Evolutionary conservation across 2,888 invertebrate species (phyloP), one percentile per base, ranked within the genome.

Genomic region (Torymus aiolomorphi): DNA sequence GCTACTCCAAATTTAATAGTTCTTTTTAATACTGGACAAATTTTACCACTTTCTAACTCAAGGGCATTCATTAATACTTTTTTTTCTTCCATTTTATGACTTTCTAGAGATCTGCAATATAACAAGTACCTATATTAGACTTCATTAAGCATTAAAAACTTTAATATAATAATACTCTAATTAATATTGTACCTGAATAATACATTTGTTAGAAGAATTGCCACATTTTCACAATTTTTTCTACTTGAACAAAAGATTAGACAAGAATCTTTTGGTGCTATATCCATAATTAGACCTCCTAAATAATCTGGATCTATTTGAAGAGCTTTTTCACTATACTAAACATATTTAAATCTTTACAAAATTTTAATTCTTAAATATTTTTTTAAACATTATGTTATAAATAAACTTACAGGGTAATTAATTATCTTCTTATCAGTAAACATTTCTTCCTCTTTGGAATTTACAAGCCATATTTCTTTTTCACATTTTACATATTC

Each of bases 221-320:
- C 96, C 0, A 98, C 96, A 91, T 96, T 97, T 91, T 98, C 97
- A 88, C 97, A 97, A 91, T 96, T 97, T 86, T 95, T 94, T 88
- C 96, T 96, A 1, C 96, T 95, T 16, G 97, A 93, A 89, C 98
- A 98, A 92, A 98, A 98, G 56, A 98, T 93, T 0, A 98, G 92
- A 86, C 96, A 96, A 0, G 96, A 95, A 84, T 93, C 93, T n/a
- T 92, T 90, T 0, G 97, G 97, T 0, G 95, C 93, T 80, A 96
- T 94, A 89, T 97, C 97, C 83, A 93, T 91, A 0, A 96, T 95
- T 82, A 97, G 91, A 20, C 94, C 95, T 24, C 95, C 94, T 74
- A 97, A 88, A 85, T 93, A 92, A 90, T 97, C 97, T 0, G 96
- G 96, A 91, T 97, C 97, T 8, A 93, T 86, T 84, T 91, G 91